Evolutionary conservation across 2,888 invertebrate species (phyloP).

Genomic region (Trilocha varians): DNA sequence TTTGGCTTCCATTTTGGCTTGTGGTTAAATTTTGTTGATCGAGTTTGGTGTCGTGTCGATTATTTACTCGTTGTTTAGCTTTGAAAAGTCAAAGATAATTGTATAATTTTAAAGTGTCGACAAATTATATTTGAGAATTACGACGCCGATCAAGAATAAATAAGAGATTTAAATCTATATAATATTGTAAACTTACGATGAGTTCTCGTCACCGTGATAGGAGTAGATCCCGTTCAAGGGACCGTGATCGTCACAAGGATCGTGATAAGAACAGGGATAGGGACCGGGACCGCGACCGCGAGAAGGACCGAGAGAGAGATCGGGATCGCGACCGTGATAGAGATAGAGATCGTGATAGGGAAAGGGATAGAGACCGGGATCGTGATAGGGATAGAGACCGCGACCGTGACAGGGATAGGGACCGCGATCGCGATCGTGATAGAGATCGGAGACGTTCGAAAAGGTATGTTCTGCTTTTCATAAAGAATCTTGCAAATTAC

Average conservation of each 20-base stretch:
- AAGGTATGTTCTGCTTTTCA: slow-evolving; percentile 38
- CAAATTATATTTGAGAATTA: too few relatives aligned
- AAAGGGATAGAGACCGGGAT: slow-evolving; percentile 32
- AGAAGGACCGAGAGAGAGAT: slow-evolving; percentile 44
- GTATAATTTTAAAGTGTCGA: too few relatives aligned
- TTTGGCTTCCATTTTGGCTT: too few relatives aligned
- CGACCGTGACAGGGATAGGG: slow-evolving; percentile 31
- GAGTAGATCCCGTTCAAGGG: slow-evolving; percentile 58
- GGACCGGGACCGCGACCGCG: slow-evolving; percentile 32
- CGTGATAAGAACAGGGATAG: slow-evolving; percentile 42
- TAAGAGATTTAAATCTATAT: too few relatives aligned
- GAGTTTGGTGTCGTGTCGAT: too few relatives aligned
- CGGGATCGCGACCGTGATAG: slow-evolving; percentile 34
- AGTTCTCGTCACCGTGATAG: slow-evolving; percentile 71
- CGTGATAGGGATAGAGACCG: slow-evolving; percentile 34
- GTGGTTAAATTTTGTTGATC: too few relatives aligned
- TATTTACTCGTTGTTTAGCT: too few relatives aligned
- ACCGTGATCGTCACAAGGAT: slow-evolving; percentile 41
- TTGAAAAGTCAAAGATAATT: too few relatives aligned
- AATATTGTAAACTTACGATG: slow-evolving; percentile 49
- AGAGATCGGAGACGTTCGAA: slow-evolving; percentile 58
- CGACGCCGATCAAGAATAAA: too few relatives aligned
- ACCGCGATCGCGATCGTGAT: slow-evolving; percentile 36
- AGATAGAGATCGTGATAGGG: slow-evolving; percentile 30
- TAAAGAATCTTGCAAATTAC: background rate